A percentile compares a stretch with the other conserved stretches of the same genome.
Evolutionary conservation across 1,140 invertebrate species (phyloP).

Genomic region (Popillia japonica): DNA sequence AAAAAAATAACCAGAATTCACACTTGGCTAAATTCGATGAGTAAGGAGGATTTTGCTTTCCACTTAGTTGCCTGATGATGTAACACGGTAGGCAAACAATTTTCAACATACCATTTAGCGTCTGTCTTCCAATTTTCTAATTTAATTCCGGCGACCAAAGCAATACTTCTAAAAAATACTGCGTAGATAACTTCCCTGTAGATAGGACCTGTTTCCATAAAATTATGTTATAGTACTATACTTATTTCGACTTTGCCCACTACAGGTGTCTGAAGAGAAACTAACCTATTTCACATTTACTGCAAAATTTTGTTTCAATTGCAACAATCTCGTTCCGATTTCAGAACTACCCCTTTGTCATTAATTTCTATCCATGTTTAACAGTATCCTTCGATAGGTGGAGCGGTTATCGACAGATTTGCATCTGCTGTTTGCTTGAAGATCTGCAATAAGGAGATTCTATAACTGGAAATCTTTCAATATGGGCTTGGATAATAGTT

Average conservation of each 20-base stretch:
- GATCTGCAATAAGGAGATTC: constrained; percentile 6
- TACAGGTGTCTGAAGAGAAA: constrained; percentile 32
- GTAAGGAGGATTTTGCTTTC: too few relatives aligned
- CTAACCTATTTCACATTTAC: neutral
- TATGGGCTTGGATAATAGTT: neutral
- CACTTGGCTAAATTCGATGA: too few relatives aligned
- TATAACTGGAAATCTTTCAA: neutral
- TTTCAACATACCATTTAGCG: too few relatives aligned
- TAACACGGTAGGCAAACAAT: too few relatives aligned
- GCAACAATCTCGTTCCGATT: neutral
- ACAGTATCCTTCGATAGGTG: neutral
- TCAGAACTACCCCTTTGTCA: neutral
- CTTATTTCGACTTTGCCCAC: constrained; percentile 40
- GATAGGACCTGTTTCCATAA: constrained; percentile 56
- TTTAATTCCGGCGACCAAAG: too few relatives aligned
- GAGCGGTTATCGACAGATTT: neutral
- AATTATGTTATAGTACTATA: constrained; percentile 53
- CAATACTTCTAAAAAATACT: too few relatives aligned
- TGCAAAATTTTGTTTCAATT: neutral
- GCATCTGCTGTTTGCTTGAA: neutral
- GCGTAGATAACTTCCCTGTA: constrained; percentile 57
- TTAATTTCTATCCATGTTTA: neutral
- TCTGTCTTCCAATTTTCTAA: too few relatives aligned
- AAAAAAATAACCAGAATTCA: too few relatives aligned
- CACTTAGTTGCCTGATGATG: too few relatives aligned